Evolutionary conservation across 2,113 vertebrate species (phyloP).

Genomic region (Guaruba guarouba): DNA sequence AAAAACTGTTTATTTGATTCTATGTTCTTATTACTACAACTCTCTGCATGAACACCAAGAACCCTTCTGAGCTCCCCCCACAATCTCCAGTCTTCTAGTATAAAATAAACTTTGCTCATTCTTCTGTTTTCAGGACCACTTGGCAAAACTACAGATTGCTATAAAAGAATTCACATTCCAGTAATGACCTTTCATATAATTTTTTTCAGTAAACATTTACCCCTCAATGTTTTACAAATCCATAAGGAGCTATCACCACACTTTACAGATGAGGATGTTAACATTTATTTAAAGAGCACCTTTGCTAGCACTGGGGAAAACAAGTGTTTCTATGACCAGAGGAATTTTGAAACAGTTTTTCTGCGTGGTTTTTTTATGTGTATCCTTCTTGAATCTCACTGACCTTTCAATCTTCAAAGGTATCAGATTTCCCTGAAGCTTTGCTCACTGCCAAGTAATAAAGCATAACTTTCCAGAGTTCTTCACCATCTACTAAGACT

Average conservation of each 20-base stretch:
- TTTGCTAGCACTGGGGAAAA: neutral
- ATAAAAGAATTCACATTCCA: neutral
- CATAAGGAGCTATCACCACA: neutral
- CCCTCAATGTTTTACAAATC: neutral
- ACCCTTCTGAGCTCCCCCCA: neutral
- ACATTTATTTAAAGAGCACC: neutral
- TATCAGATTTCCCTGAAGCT: neutral
- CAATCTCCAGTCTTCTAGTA: accelerated
- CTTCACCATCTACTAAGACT: neutral
- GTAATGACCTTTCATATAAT: neutral
- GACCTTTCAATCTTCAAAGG: neutral
- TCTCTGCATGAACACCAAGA: neutral
- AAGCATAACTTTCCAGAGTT: neutral
- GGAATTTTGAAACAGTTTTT: neutral
- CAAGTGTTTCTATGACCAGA: neutral
- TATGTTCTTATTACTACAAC: neutral
- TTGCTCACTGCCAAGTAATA: neutral
- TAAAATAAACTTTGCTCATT: neutral
- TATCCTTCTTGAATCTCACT: neutral
- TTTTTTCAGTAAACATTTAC: neutral
- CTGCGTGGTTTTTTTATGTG: neutral
- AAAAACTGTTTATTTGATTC: neutral
- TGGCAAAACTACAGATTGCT: neutral
- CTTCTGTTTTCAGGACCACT: neutral
- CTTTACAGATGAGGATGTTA: neutral